Evolutionary conservation across 2,797 vertebrate genomes (phyloP).

Genomic region (Sebastes vulpes): DNA sequence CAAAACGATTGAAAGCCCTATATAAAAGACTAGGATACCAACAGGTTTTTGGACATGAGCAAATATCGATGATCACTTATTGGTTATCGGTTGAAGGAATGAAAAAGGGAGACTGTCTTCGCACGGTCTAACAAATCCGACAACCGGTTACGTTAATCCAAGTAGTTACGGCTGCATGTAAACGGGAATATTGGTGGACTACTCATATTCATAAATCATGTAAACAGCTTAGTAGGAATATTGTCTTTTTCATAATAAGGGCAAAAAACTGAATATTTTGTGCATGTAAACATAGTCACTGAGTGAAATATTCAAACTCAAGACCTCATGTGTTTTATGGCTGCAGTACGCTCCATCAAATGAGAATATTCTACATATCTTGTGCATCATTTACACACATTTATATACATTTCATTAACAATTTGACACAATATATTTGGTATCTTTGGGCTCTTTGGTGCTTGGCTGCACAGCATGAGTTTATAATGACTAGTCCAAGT

Average conservation of each 20-base stretch:
- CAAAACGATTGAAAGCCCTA: no score
- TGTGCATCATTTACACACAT: not conserved
- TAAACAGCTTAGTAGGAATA: no score
- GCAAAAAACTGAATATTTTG: fast-evolving
- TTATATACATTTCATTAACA: not conserved
- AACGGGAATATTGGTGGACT: no score
- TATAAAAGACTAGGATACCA: no score
- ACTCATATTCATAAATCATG: no score
- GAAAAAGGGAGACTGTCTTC: fast-evolving
- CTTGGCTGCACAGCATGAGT: not conserved
- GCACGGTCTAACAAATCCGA: no score
- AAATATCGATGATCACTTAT: no score
- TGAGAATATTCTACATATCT: not conserved
- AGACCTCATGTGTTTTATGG: not conserved
- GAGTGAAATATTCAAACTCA: no score
- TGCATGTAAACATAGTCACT: no score
- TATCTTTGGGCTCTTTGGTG: not conserved
- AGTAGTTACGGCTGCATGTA: no score
- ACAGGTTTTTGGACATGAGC: no score
- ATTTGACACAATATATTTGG: not conserved
- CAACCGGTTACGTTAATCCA: fast-evolving
- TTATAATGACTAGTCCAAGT: not conserved
- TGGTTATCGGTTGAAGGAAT: no score
- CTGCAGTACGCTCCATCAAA: not conserved
- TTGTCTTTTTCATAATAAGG: fast-evolving